Conservation (phyloP, 1,140 invertebrate species). For the Phocides pigmalion region DNA sequence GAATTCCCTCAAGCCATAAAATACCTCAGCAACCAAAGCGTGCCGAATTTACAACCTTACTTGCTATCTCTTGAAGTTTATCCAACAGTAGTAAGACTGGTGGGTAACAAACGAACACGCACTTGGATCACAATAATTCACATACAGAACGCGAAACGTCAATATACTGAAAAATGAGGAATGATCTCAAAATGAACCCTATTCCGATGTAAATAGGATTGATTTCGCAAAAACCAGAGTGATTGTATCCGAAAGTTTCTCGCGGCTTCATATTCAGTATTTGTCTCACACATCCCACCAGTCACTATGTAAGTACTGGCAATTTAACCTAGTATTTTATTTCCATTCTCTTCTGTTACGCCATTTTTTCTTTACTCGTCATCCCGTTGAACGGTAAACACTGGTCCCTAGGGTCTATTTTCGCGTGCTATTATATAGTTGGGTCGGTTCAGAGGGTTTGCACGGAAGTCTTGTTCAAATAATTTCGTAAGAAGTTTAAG, state of each 20-base stretch:
- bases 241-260: constrained; percentile 46
- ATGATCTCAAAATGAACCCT: constrained; percentile 32
- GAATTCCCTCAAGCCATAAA: no score
- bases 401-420: constrained; percentile 48
- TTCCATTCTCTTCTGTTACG: constrained; percentile 49
- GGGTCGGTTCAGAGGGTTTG: constrained; percentile 42
- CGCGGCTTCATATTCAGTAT: constrained; percentile 62
- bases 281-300: constrained; percentile 65
- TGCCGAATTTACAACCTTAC: no score
- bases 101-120: neutral
- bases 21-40: no score
- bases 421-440: constrained; percentile 49
- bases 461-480: constrained; percentile 67
- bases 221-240: constrained; percentile 22
- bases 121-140: constrained; percentile 61
- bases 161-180: constrained; percentile 41
- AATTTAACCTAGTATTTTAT: constrained; percentile 71
- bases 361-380: constrained; percentile 35
- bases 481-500: constrained; percentile 74
- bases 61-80: no score
- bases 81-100: neutral
- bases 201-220: constrained; percentile 23
- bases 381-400: constrained; percentile 36
- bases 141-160: constrained; percentile 51
- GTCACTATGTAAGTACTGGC: constrained; percentile 69